These are phyloP conservation scores for Diploptera punctata DNA, from an alignment of 2,888 invertebrate genomes.

Conservation along the genomic window DNA sequence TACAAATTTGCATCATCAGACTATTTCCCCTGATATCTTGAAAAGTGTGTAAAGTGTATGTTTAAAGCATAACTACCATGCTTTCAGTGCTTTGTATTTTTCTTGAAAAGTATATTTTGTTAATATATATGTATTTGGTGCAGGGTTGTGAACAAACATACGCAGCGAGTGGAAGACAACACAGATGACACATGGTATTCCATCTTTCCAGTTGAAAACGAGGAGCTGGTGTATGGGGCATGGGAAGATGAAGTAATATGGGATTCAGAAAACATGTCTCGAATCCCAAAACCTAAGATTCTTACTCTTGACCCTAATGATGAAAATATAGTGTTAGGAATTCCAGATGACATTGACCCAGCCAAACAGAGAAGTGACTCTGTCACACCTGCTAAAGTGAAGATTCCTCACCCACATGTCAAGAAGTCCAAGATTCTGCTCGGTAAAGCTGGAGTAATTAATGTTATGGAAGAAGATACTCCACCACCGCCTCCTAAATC, in stretches of 20 bases:
- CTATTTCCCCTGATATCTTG: too few relatives aligned
- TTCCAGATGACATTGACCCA: slow-evolving; percentile 95
- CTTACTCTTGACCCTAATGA: slow-evolving; percentile 96
- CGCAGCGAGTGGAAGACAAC: slow-evolving; percentile 58
- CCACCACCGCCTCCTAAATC: slow-evolving; percentile 91
- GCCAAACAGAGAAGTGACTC: slow-evolving; percentile 62
- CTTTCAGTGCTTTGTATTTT: background rate
- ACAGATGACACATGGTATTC: slow-evolving; percentile 94
- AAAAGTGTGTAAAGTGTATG: too few relatives aligned
- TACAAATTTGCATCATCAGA: too few relatives aligned
- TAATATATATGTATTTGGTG: background rate
- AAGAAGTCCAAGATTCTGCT: slow-evolving; percentile 91
- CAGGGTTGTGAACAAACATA: slow-evolving; percentile 34
- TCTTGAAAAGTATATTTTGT: background rate
- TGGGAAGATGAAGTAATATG: slow-evolving; percentile 99
- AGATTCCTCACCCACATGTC: slow-evolving; percentile 92
- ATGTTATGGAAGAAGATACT: slow-evolving; percentile 91
- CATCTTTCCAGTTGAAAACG: slow-evolving; percentile 98
- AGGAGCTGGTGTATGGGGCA: slow-evolving; percentile 90
- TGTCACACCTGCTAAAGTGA: slow-evolving; percentile 63
- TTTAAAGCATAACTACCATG: too few relatives aligned
- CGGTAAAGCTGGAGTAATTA: slow-evolving; percentile 96
- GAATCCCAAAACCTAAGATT: slow-evolving; percentile 91
- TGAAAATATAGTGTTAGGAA: slow-evolving; percentile 94
- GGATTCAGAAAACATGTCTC: slow-evolving; percentile 90